Evolutionary conservation across 2,113 vertebrate species (phyloP).

Genomic region (Condylura cristata): DNA sequence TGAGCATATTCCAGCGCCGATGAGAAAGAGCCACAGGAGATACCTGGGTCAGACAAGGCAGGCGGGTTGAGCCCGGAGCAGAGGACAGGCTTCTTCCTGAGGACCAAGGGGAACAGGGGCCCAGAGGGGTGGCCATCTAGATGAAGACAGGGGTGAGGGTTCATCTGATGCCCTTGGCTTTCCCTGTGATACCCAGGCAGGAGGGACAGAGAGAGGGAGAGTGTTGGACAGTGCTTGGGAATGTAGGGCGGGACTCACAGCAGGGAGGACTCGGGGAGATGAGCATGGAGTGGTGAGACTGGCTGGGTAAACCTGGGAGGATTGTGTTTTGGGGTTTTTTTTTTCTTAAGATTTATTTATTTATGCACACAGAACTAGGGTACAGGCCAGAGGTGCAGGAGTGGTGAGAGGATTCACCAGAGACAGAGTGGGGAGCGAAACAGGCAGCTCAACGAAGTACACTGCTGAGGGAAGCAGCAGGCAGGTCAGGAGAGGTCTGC

Average conservation of each 20-base stretch:
- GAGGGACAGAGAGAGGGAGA: too few relatives aligned
- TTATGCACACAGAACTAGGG: too few relatives aligned
- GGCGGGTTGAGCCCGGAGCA: neutral
- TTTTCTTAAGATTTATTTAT: too few relatives aligned
- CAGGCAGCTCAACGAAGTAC: too few relatives aligned
- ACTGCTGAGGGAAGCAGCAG: too few relatives aligned
- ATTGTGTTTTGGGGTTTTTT: too few relatives aligned
- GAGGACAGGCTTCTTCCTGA: neutral
- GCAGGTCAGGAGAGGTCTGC: too few relatives aligned
- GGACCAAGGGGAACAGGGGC: neutral
- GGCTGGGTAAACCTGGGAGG: neutral
- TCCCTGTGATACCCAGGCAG: neutral
- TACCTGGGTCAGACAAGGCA: neutral
- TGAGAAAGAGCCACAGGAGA: neutral
- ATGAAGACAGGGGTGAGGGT: neutral
- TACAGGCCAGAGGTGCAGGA: too few relatives aligned
- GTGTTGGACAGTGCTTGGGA: neutral
- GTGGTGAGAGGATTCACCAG: too few relatives aligned
- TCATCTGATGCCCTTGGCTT: neutral
- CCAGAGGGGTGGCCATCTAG: neutral
- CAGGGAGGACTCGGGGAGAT: neutral
- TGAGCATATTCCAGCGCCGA: neutral
- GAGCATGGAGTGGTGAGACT: neutral
- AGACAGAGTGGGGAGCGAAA: too few relatives aligned
- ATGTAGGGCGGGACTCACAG: too few relatives aligned